Base-by-base conservation (phyloP, 1,140 invertebrate genomes). In the Vanessa tameamea region DNA sequence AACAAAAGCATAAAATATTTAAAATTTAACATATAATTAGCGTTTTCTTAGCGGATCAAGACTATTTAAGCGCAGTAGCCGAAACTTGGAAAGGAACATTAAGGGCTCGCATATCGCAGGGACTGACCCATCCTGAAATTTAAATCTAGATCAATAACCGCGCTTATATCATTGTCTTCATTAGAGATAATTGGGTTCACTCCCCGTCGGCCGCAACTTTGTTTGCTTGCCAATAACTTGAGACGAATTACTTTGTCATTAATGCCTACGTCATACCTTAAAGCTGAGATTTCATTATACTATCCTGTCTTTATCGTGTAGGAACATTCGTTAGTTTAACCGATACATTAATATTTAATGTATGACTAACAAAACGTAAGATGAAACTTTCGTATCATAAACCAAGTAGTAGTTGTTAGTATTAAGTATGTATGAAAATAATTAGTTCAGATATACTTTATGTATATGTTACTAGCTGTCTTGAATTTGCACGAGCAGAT, bases 101-200 rank as follows among this genome's bases (percentile, higher is more conserved):
- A 92, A 92, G 89, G 90, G 86, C 87, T 84, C 86, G 83, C 82
- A 92, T 86, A 86, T 88, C 81, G 87, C 80, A 87, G 87, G 88
- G 89, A 91, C 91, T 92, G 89, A 92, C 90, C 90, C 90, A 85
- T 92, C 87, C 87, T 92, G 90, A 92, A 92, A 92, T 92, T 92
- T 91, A 91, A 92, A 92, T 92, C 90, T 92, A 92, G 90, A 92
- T 92, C 90, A 92, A 92, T 92, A 92, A 91, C 90, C 88, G 84
- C 87, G 89, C 90, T 91, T 92, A 91, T 92, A 92, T 92, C 90
- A 92, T 92, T 92, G 90, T 92, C 90, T 92, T 92, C 89, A 92
- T 92, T 92, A 92, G 85, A 87, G 89, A 87, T 92, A 92, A 92
- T 92, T 91, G 90, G 89, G 90, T 92, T 85, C 84, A 79, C 87